Conservation (phyloP, 2,888 invertebrate species). For the Volucella inanis region DNA sequence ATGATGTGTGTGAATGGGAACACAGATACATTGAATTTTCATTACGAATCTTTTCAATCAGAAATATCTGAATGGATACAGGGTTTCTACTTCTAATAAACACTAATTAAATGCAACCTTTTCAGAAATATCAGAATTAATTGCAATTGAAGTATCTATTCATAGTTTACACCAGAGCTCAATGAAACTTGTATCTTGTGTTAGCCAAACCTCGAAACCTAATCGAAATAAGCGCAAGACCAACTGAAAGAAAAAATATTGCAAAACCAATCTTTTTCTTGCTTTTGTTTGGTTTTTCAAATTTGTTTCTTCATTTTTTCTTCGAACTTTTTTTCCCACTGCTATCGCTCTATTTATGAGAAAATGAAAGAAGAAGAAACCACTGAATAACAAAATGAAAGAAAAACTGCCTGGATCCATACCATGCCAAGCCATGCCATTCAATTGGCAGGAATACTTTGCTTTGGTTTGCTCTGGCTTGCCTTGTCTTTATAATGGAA, state of each 20-base stretch:
- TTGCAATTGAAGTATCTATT: conserved; percentile 42
- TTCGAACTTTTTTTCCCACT: background rate
- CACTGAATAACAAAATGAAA: background rate
- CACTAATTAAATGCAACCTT: conserved; percentile 25
- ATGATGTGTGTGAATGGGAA: too few relatives aligned
- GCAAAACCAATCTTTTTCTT: conserved; percentile 4
- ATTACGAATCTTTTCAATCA: background rate
- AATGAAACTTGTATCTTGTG: conserved; percentile 35
- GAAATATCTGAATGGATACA: conserved; percentile 9
- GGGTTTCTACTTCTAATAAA: background rate
- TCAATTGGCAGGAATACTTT: conserved; percentile 54
- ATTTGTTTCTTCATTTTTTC: background rate
- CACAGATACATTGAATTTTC: too few relatives aligned
- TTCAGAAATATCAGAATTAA: conserved; percentile 16
- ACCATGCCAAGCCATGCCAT: conserved; percentile 29
- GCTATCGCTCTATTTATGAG: conserved; percentile 9
- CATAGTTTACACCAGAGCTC: conserved; percentile 8
- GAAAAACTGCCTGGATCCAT: conserved; percentile 48
- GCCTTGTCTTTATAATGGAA: conserved; percentile 42
- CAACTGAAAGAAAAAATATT: conserved; percentile 9
- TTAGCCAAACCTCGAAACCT: conserved; percentile 38
- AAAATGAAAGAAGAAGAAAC: background rate
- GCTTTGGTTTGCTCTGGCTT: too few relatives aligned
- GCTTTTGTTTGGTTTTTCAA: conserved; percentile 1
- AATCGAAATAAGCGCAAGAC: conserved; percentile 38